A percentile compares a stretch with the other conserved stretches of the same genome.
phyloP scores from a whole-genome alignment of 2,113 vertebrate genomes.

The Pomatorhinus ruficollis region DNA sequence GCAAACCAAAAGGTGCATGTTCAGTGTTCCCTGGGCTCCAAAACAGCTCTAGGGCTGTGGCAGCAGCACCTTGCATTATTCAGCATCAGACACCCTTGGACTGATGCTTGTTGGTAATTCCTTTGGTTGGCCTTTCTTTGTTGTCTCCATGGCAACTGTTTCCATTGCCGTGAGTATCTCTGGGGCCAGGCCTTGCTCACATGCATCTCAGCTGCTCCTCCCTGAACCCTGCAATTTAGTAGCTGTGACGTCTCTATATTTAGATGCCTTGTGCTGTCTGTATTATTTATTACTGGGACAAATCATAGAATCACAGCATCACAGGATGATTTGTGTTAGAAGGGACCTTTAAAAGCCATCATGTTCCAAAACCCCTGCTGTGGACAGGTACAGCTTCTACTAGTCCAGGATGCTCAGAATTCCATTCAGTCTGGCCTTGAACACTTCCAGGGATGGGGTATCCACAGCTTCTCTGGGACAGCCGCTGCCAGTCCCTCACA shows the following conservation, averaged over 20 bases:
- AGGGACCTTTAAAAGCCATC: neutral
- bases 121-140: conserved; percentile 75
- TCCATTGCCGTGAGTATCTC: conserved; percentile 80
- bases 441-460: neutral
- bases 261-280: neutral
- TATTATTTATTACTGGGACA: neutral
- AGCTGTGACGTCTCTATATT: conserved; percentile 3
- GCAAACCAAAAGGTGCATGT: neutral
- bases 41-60: neutral
- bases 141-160: conserved; percentile 85
- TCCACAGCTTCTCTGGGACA: neutral
- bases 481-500: neutral
- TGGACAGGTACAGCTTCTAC: neutral
- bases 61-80: conserved; percentile 63
- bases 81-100: conserved; percentile 63
- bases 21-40: neutral
- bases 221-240: conserved; percentile 66
- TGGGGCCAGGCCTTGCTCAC: conserved; percentile 76
- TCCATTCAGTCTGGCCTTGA: neutral
- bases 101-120: conserved; percentile 82
- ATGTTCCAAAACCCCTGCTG: neutral
- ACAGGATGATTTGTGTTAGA: neutral
- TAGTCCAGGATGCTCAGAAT: neutral
- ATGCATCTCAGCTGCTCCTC: conserved; percentile 68
- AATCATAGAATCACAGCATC: neutral